phyloP scores from a whole-genome alignment of 2,797 vertebrate species.

The Mycteria americana region DNA sequence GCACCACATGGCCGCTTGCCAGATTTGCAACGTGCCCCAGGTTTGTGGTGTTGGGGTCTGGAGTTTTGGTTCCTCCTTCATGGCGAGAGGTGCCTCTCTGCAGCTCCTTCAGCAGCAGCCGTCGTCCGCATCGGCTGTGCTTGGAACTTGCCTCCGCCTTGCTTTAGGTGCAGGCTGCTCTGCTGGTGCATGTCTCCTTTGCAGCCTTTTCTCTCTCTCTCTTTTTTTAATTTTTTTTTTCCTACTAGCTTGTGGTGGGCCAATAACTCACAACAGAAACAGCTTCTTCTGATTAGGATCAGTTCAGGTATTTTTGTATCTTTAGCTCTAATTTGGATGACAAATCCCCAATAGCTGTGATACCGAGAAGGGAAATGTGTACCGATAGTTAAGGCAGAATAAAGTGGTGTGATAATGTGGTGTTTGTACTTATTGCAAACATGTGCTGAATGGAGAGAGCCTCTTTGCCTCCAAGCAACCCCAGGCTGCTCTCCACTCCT shows the following conservation, averaged over 20 bases:
- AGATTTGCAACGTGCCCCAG: not conserved
- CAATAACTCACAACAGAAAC: conserved; percentile 2
- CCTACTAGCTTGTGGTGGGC: not conserved
- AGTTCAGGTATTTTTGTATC: conserved; percentile 27
- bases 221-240: not conserved
- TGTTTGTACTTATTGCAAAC: conserved; percentile 14
- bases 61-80: not conserved
- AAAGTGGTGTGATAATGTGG: conserved; percentile 1
- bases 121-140: rapidly evolving
- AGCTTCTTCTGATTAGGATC: conserved; percentile 35
- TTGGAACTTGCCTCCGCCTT: not conserved
- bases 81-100: not conserved
- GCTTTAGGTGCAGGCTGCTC: not conserved
- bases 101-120: not conserved
- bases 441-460: not conserved
- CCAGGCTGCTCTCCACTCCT: not conserved
- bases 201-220: not conserved
- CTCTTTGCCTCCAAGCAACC: not conserved
- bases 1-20: not conserved
- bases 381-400: not conserved
- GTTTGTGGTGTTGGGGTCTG: not conserved
- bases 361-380: not conserved
- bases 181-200: not conserved
- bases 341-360: conserved; percentile 2
- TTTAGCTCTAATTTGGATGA: conserved; percentile 46